Evolutionary conservation across 2,113 vertebrate species (phyloP).

Genomic region (Entomyzon cyanotis): DNA sequence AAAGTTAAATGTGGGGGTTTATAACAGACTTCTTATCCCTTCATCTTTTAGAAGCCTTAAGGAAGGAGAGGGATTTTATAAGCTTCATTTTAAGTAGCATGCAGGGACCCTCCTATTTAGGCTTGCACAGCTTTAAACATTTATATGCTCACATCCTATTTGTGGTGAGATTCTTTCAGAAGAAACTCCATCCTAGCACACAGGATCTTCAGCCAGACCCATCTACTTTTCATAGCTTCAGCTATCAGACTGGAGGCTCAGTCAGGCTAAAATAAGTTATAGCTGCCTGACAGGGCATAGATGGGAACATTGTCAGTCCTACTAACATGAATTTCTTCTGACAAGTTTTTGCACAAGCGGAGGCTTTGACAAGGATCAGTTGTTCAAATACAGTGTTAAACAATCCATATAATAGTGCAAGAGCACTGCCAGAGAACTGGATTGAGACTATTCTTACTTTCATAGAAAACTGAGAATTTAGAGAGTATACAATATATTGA

Average conservation of each 20-base stretch:
- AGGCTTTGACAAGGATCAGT: neutral
- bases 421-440: neutral
- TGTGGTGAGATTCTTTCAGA: neutral
- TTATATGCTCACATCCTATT: neutral
- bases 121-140: neutral
- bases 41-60: slow-evolving; percentile 4
- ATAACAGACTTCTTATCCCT: neutral
- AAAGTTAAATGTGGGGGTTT: neutral
- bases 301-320: neutral
- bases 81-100: neutral
- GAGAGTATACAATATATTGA: neutral
- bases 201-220: neutral
- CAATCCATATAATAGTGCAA: neutral
- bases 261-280: neutral
- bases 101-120: neutral
- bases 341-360: neutral
- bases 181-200: neutral
- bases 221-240: neutral
- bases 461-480: neutral
- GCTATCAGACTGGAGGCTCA: neutral
- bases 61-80: neutral
- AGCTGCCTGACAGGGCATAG: neutral
- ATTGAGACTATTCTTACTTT: neutral
- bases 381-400: neutral
- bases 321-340: neutral